Evolutionary conservation across 1,140 invertebrate genomes (phyloP).

Genomic region (Aethina tumida): DNA sequence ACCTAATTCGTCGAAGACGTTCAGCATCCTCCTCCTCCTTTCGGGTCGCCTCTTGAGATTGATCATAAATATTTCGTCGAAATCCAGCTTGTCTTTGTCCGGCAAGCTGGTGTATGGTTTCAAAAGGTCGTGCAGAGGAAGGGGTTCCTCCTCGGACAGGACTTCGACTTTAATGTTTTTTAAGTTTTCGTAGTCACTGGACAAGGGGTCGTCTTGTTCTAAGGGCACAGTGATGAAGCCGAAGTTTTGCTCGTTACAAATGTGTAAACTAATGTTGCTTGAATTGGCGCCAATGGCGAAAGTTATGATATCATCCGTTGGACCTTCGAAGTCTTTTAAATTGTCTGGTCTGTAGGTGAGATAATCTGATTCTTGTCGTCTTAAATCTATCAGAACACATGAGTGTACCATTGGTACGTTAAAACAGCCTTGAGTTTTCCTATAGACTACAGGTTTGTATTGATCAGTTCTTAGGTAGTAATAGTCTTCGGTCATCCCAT

Average conservation of each 20-base stretch:
- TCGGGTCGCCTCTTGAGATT: slow-evolving; percentile 78
- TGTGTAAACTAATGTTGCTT: slow-evolving; percentile 58
- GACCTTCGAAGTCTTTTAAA: slow-evolving; percentile 57
- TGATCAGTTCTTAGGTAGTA: slow-evolving; percentile 83
- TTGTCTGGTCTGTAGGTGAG: slow-evolving; percentile 68
- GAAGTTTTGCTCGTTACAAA: slow-evolving; percentile 75
- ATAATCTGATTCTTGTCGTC: slow-evolving; percentile 44
- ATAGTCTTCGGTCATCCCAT: slow-evolving; percentile 77
- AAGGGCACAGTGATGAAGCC: slow-evolving; percentile 78
- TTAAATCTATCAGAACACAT: slow-evolving; percentile 75
- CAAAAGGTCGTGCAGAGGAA: slow-evolving; percentile 24
- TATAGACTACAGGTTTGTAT: slow-evolving; percentile 72
- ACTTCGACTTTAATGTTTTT: slow-evolving; percentile 70
- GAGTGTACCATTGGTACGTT: slow-evolving; percentile 88
- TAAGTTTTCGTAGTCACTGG: slow-evolving; percentile 51
- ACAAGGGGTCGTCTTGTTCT: slow-evolving; percentile 54
- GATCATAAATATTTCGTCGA: slow-evolving; percentile 83
- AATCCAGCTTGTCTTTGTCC: slow-evolving; percentile 47
- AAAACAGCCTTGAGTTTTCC: slow-evolving; percentile 65
- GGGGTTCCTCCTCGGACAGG: slow-evolving; percentile 29
- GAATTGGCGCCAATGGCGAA: slow-evolving; percentile 80
- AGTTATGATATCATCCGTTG: slow-evolving; percentile 87
- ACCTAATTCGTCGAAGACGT: slow-evolving; percentile 69
- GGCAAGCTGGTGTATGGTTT: slow-evolving; percentile 38
- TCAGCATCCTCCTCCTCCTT: slow-evolving; percentile 65